Conservation (phyloP, 2,113 vertebrate genomes). For the Colinus virginianus region DNA sequence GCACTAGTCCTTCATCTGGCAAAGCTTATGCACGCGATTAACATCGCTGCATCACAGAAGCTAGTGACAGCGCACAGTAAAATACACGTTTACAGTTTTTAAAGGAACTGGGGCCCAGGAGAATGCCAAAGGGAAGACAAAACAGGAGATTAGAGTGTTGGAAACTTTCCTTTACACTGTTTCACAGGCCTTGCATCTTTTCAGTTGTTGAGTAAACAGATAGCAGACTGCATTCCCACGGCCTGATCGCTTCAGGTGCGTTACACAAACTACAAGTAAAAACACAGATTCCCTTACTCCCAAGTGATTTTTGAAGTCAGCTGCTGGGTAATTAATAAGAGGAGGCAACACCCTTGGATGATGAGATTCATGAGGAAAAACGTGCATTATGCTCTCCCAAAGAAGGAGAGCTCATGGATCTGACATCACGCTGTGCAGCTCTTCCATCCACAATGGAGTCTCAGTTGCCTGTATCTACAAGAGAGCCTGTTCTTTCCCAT, state of each 20-base stretch:
- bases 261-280: slow-evolving; percentile 11
- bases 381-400: not conserved
- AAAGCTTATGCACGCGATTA: not conserved
- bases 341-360: not conserved
- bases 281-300: not conserved
- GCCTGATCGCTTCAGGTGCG: not conserved
- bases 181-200: not conserved
- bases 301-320: slow-evolving; percentile 19
- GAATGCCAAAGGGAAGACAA: not conserved
- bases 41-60: not conserved
- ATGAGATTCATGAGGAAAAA: not conserved
- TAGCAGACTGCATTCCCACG: not conserved
- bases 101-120: not conserved
- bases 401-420: not conserved
- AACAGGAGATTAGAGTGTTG: not conserved
- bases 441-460: not conserved
- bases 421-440: not conserved
- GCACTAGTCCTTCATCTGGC: not conserved
- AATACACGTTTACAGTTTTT: not conserved
- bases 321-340: not conserved
- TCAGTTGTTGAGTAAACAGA: not conserved
- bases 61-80: not conserved
- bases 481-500: not conserved
- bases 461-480: not conserved
- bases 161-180: not conserved